Evolutionary conservation across 2,113 vertebrate species (phyloP).

Genomic region (Hippocampus abdominalis): DNA sequence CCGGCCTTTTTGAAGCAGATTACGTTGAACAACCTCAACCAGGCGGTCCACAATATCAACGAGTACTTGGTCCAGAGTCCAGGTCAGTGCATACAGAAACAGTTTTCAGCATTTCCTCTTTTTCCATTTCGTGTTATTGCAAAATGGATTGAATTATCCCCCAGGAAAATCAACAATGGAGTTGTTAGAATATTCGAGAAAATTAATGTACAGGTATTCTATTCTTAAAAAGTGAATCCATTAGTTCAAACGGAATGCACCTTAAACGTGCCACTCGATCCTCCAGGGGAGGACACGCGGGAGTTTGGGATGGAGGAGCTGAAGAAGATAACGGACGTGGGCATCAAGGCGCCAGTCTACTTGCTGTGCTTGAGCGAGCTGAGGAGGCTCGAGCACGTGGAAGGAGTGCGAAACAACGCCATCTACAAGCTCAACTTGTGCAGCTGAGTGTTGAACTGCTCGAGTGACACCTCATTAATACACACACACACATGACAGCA

Average conservation of each 20-base stretch:
- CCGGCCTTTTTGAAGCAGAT: constrained; percentile 67
- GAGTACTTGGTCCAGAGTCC: constrained; percentile 19
- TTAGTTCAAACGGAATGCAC: neutral
- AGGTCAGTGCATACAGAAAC: constrained; percentile 34
- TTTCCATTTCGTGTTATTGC: neutral
- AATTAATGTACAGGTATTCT: too few species aligned
- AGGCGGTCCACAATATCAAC: constrained; percentile 64
- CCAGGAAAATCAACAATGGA: too few species aligned
- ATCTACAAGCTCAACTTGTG: constrained; percentile 54
- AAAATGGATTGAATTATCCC: too few species aligned
- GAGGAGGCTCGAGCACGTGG: constrained; percentile 53
- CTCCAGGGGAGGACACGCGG: constrained; percentile 44
- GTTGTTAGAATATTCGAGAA: too few species aligned
- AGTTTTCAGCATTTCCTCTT: neutral
- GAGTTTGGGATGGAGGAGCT: constrained; percentile 59
- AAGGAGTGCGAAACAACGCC: constrained; percentile 33
- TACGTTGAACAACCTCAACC: constrained; percentile 63
- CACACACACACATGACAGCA: too few species aligned
- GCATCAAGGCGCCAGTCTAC: constrained; percentile 51
- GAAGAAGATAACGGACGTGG: constrained; percentile 42
- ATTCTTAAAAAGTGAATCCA: too few species aligned
- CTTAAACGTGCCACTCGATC: constrained; percentile 9
- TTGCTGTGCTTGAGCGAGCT: constrained; percentile 69
- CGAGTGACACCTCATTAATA: neutral
- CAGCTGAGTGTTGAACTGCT: constrained; percentile 15